Conservation (phyloP, 2,888 invertebrate genomes). For the Orthosia gracilis region DNA sequence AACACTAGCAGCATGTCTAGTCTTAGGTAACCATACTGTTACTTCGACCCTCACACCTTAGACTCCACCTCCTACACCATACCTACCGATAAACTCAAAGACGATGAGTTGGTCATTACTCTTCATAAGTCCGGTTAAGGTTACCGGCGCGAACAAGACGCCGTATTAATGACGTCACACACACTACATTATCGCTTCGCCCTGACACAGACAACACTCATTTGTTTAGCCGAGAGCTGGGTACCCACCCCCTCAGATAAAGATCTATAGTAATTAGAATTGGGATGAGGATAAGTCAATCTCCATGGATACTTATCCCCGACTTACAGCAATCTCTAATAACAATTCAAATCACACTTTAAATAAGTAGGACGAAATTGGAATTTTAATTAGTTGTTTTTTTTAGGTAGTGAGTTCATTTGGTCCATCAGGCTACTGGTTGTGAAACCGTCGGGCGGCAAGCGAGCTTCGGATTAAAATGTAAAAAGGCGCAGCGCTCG, state of each 20-base stretch:
- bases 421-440: constrained; percentile 52
- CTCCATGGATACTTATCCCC: constrained; percentile 12
- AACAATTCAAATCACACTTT: constrained; percentile 52
- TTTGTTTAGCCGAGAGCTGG: constrained; percentile 8
- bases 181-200: constrained; percentile 48
- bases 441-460: constrained; percentile 38
- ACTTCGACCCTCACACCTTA: not conserved
- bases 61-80: not conserved
- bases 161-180: constrained; percentile 51
- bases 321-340: constrained; percentile 34
- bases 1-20: no score
- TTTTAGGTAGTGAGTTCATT: constrained; percentile 62
- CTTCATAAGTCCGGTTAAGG: constrained; percentile 59
- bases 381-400: constrained; percentile 59
- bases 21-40: no score
- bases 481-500: constrained; percentile 61
- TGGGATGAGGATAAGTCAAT: constrained; percentile 3
- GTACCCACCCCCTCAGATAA: not conserved
- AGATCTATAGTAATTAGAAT: constrained; percentile 24
- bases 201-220: constrained; percentile 8
- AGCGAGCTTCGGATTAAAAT: constrained; percentile 66
- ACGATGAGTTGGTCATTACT: constrained; percentile 47
- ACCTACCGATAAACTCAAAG: not conserved
- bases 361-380: constrained; percentile 55
- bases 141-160: constrained; percentile 55